Evolutionary conservation across 2,113 vertebrate genomes (phyloP).

Genomic region (Atrichornis clamosus): DNA sequence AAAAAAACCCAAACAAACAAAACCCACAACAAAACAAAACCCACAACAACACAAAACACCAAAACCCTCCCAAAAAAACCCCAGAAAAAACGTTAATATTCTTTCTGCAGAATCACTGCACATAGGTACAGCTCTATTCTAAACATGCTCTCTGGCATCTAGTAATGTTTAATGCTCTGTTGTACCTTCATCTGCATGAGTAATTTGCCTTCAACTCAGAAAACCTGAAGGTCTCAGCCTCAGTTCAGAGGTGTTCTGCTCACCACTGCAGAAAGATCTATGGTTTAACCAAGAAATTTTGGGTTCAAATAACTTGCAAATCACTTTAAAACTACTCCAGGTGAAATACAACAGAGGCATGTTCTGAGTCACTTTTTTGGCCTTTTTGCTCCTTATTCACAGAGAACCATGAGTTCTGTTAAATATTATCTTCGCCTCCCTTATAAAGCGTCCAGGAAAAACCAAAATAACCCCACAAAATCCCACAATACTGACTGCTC

Average conservation of each 20-base stretch:
- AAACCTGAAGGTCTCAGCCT: not conserved
- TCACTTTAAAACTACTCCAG: not conserved
- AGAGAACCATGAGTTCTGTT: not conserved
- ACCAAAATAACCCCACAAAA: not conserved
- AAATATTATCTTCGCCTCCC: not conserved
- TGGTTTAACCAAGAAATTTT: not conserved
- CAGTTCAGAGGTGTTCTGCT: not conserved
- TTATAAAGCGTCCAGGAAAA: not conserved
- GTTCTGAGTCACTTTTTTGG: not conserved
- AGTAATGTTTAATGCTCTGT: not conserved
- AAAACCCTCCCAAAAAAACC: not conserved
- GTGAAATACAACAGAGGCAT: not conserved
- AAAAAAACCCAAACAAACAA: not conserved
- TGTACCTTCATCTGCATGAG: not conserved
- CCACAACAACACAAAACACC: not conserved
- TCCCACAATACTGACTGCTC: not conserved
- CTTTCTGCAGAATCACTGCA: not conserved
- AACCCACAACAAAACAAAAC: not conserved
- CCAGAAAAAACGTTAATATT: not conserved
- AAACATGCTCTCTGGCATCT: not conserved
- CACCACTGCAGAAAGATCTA: not conserved
- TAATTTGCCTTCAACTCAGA: not conserved
- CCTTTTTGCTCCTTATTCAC: not conserved
- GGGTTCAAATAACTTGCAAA: not conserved
- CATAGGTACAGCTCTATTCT: not conserved